These are phyloP conservation scores for Bombus terrestris DNA, from an alignment of 1,140 invertebrate species.

Conservation along the genomic window DNA sequence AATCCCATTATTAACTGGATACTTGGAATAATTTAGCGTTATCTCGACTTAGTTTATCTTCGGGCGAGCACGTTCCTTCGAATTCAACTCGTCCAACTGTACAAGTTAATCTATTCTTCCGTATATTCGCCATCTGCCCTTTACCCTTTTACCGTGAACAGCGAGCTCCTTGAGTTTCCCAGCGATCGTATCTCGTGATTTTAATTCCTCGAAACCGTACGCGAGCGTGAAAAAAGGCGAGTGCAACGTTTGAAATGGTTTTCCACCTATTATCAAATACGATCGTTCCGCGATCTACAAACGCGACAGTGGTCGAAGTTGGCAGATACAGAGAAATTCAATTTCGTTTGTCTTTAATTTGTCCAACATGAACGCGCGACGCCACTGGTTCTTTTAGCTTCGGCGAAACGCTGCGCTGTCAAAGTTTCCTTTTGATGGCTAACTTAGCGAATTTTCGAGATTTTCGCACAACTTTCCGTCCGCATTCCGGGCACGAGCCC, in stretches of 20 bases:
- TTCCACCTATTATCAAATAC: background rate
- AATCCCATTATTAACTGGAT: constrained; percentile 9
- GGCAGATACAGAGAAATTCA: background rate
- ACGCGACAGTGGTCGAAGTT: background rate
- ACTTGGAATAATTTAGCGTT: background rate
- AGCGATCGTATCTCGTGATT: background rate
- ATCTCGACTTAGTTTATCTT: background rate
- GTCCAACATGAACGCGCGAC: background rate
- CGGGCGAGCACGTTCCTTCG: background rate
- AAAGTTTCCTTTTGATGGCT: no score
- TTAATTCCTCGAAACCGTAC: background rate
- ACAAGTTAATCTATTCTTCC: background rate
- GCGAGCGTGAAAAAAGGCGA: background rate
- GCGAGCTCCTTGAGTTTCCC: background rate
- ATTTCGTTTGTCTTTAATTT: background rate
- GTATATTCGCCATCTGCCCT: background rate
- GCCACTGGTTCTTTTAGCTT: no score
- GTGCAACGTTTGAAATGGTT: no score
- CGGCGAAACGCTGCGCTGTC: no score
- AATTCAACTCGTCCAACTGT: background rate
- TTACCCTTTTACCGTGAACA: no score
- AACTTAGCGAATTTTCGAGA: background rate
- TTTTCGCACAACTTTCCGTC: background rate
- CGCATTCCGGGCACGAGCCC: background rate
- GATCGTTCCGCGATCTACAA: background rate